phyloP scores from a whole-genome alignment of 2,797 vertebrate species.

The Tapera naevia region DNA sequence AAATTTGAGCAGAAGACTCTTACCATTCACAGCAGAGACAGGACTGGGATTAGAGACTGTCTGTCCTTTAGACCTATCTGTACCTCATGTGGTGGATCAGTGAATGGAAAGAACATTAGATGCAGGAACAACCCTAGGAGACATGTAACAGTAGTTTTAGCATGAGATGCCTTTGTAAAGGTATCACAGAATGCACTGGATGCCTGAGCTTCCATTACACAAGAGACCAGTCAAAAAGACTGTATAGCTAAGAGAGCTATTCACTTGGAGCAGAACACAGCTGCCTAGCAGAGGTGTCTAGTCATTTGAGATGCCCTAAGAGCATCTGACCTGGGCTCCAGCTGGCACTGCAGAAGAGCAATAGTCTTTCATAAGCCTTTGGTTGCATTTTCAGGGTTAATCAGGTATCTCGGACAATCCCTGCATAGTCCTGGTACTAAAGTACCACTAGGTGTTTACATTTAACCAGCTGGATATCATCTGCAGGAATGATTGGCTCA shows the following conservation, averaged over 20 bases:
- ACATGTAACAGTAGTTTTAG: neutral
- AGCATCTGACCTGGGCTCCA: neutral
- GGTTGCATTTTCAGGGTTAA: neutral
- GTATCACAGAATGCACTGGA: neutral
- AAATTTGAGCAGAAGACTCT: neutral
- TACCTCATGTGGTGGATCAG: accelerated
- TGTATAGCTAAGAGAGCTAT: neutral
- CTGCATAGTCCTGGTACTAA: neutral
- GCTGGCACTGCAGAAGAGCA: neutral
- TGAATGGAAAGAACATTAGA: neutral
- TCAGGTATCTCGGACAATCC: neutral
- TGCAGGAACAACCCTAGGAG: neutral
- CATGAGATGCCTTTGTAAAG: neutral
- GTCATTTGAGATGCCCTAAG: neutral
- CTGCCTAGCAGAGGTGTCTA: neutral
- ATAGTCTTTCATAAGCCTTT: neutral
- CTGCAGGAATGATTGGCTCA: neutral
- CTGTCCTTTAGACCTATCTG: neutral
- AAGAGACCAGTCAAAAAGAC: neutral
- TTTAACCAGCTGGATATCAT: neutral
- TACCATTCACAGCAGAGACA: neutral
- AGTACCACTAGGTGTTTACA: neutral
- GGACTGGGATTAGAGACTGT: neutral
- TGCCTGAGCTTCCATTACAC: neutral
- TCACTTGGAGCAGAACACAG: neutral